A percentile compares a stretch with the other conserved stretches of the same genome.
These are phyloP conservation scores for Portunus trituberculatus DNA, from an alignment of 1,140 invertebrate genomes.

Conservation along the genomic window DNA sequence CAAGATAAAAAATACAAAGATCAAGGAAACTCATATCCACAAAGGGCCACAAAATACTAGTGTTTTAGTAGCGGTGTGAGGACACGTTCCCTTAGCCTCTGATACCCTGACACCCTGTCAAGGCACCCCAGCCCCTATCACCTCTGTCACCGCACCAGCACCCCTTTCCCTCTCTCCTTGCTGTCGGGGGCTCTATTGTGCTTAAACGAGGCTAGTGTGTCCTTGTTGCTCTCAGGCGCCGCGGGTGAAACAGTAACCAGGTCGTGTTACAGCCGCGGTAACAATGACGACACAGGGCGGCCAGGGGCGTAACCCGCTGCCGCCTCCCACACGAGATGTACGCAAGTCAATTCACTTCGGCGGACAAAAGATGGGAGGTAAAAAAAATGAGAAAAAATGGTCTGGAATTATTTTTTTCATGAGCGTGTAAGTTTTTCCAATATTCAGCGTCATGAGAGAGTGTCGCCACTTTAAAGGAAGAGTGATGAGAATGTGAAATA, in stretches of 20 bases:
- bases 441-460: background rate
- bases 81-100: background rate
- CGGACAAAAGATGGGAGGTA: conserved; percentile 21
- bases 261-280: conserved; percentile 40
- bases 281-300: background rate
- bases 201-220: background rate
- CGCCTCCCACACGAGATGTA: conserved; percentile 12
- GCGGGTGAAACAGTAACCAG: conserved; percentile 42
- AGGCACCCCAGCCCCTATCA: too few species aligned
- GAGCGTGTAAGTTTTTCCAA: conserved; percentile 43
- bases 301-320: conserved; percentile 43
- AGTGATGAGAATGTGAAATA: background rate
- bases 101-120: background rate
- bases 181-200: background rate
- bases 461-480: background rate
- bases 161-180: background rate
- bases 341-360: conserved; percentile 2
- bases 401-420: conserved; percentile 26
- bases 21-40: too few species aligned
- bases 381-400: background rate
- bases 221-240: background rate
- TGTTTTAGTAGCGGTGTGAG: too few species aligned
- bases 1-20: too few species aligned
- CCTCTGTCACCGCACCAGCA: background rate
- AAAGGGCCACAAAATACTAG: too few species aligned